Evolutionary conservation across 2,113 vertebrate genomes (phyloP), one percentile per base, ranked within the genome.

Genomic region (Pandion haliaetus): DNA sequence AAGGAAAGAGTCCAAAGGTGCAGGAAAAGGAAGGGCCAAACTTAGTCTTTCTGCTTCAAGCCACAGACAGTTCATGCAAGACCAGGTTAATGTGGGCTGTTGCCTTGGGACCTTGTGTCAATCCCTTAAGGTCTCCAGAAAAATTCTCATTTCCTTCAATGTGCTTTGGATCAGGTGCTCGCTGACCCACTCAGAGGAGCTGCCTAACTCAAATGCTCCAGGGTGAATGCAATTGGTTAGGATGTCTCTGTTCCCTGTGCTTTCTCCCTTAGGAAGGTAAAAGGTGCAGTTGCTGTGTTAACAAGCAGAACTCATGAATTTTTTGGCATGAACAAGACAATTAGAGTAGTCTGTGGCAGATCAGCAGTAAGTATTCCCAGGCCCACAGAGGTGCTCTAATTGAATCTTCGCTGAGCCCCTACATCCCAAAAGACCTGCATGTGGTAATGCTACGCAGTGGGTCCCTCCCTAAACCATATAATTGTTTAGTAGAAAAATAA

Each of bases 401-500:
- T 95, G 82, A 94, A 93, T 95, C 70, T 82, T 95, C 73, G 25
- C 45, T 2, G 54, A 80, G 57, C 36, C 50, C 79, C 55, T n/a
- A 1, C 40, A 24, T 61, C 95, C 85, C 58, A 13, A 61, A 65
- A 84, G 94, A 23, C 24, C 54, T 67, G 62, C 34, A 32, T 1
- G 2, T 31, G 70, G 54, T 49, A 62, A 36, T 63, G 18, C 62
- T 88, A 20, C 20, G 34, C 44, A 71, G 62, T 61, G 80, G n/a
- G 57, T 49, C 67, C 13, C 4, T 66, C 79, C 73, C 58, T 86
- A 55, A 90, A 67, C 55, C 17, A 36, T 15, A 11, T 4, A 2
- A 73, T 86, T 88, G 76, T 78, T 88, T 93, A 76, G 73, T 32
- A 80, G 54, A 66, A 92, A 83, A 96, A 83, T 36, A 92, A 80